A percentile compares a stretch with the other conserved stretches of the same genome.
phyloP scores from a whole-genome alignment of 2,888 invertebrate species.

The Teleogryllus oceanicus region DNA sequence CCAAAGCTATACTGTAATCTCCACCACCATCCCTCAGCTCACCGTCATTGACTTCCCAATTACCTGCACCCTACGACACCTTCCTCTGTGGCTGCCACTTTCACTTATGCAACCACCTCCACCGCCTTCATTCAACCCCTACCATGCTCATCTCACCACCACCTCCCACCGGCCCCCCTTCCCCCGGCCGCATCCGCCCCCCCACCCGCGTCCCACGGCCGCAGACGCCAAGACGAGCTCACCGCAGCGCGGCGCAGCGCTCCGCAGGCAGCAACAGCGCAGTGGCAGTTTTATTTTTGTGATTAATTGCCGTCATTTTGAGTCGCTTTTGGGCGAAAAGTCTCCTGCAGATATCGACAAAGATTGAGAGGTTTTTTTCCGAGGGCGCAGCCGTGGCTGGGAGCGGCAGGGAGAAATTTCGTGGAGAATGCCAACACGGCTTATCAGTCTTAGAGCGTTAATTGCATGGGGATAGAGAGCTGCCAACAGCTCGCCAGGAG shows the following conservation, averaged over 20 bases:
- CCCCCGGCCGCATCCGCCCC: too few relatives aligned
- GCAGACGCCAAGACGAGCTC: too few relatives aligned
- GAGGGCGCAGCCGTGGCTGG: not conserved
- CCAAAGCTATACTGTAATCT: too few relatives aligned
- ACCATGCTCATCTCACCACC: too few relatives aligned
- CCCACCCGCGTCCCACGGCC: too few relatives aligned
- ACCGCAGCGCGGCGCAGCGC: too few relatives aligned
- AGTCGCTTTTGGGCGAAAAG: conserved; percentile 31
- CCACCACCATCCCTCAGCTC: too few relatives aligned
- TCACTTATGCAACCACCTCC: too few relatives aligned
- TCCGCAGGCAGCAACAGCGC: not conserved
- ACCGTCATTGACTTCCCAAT: too few relatives aligned
- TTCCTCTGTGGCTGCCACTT: accelerated
- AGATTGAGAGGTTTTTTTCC: conserved; percentile 35
- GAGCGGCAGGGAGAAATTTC: not conserved
- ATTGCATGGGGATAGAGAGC: conserved; percentile 31
- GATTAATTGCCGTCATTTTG: conserved; percentile 37
- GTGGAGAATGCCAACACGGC: conserved; percentile 19
- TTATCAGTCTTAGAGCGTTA: conserved; percentile 34
- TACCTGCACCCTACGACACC: too few relatives aligned
- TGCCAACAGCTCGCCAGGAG: not conserved
- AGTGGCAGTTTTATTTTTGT: conserved; percentile 30
- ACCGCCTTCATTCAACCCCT: too few relatives aligned
- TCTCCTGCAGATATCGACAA: conserved; percentile 35
- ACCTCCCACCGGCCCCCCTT: too few relatives aligned